Evolutionary conservation across 2,797 vertebrate species (phyloP).

Genomic region (Phaenicophaeus curvirostris): DNA sequence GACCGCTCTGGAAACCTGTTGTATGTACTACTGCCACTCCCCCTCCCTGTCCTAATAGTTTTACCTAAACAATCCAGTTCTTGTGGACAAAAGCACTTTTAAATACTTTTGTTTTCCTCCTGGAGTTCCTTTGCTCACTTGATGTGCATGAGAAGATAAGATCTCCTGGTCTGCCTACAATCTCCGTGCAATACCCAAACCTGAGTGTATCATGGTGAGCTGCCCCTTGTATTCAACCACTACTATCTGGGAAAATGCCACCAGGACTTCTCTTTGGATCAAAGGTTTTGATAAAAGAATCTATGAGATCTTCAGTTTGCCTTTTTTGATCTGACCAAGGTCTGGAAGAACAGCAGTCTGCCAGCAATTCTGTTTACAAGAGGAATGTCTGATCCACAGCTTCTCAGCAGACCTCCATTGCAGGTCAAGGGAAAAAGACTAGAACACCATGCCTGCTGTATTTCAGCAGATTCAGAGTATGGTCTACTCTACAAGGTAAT

Average conservation of each 20-base stretch:
- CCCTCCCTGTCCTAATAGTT: background rate
- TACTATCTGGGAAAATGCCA: background rate
- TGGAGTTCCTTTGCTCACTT: background rate
- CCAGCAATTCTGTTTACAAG: slow-evolving; percentile 11
- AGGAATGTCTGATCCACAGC: background rate
- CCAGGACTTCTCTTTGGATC: background rate
- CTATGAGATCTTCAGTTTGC: background rate
- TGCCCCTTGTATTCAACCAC: accelerated
- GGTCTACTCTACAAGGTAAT: background rate
- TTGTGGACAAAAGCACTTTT: background rate
- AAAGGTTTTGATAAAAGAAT: background rate
- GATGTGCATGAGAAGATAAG: accelerated
- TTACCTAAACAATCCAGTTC: background rate
- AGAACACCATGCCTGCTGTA: background rate
- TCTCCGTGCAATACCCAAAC: background rate
- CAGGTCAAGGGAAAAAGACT: slow-evolving; percentile 26
- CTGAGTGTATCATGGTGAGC: accelerated
- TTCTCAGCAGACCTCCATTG: background rate
- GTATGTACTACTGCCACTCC: background rate
- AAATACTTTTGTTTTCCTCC: background rate
- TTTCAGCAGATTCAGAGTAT: background rate
- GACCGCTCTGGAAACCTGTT: background rate
- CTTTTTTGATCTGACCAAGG: background rate
- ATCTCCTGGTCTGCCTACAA: background rate
- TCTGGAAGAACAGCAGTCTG: background rate